Evolutionary conservation across 2,797 vertebrate species (phyloP).

Genomic region (Novumbra hubbsi): DNA sequence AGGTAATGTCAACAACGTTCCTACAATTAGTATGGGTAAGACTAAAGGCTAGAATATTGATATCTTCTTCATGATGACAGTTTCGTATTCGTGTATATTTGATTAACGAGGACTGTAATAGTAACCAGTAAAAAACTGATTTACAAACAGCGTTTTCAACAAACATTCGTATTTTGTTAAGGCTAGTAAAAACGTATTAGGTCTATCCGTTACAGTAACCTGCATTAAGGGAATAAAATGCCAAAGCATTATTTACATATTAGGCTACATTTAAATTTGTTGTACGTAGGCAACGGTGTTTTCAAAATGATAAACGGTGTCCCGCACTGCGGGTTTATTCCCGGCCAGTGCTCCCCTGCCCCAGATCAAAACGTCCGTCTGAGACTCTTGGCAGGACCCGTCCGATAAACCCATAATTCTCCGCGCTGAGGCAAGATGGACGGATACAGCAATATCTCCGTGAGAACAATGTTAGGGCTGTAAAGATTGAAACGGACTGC

Average conservation of each 20-base stretch:
- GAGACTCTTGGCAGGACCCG: slow-evolving; percentile 61
- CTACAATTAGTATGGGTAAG: background rate
- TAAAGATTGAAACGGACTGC: slow-evolving; percentile 62
- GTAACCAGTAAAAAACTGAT: background rate
- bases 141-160: background rate
- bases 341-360: slow-evolving; percentile 41
- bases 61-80: background rate
- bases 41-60: background rate
- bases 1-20: background rate
- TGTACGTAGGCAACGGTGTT: background rate
- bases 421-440: slow-evolving; percentile 80
- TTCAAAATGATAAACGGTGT: background rate
- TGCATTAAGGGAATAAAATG: background rate
- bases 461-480: slow-evolving; percentile 80
- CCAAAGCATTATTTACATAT: background rate
- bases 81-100: too few species aligned
- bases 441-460: slow-evolving; percentile 73
- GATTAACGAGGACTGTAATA: background rate
- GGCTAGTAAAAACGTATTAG: background rate
- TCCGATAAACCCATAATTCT: slow-evolving; percentile 75
- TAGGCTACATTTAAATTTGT: background rate
- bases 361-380: slow-evolving; percentile 38
- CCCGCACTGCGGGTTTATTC: slow-evolving; percentile 32
- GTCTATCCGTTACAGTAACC: background rate
- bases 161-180: background rate